phyloP scores from a whole-genome alignment of 2,113 vertebrate species.

The Salvelinus sp. region DNA sequence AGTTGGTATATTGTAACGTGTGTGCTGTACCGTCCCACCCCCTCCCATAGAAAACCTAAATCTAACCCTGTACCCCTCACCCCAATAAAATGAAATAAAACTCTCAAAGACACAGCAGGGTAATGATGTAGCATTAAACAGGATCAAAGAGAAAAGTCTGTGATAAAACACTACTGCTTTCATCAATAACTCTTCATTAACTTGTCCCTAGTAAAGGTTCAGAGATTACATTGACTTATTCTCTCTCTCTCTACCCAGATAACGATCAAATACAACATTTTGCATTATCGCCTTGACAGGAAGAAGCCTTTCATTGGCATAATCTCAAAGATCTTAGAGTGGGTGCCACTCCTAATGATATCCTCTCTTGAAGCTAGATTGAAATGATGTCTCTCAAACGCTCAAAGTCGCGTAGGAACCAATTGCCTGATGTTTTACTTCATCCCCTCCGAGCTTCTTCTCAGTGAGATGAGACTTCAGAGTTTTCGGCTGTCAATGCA shows the following conservation, averaged over 20 bases:
- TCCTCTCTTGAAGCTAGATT: neutral
- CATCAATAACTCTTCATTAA: no score
- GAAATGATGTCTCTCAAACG: neutral
- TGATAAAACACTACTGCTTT: no score
- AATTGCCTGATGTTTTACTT: conserved; percentile 20
- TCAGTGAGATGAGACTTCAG: neutral
- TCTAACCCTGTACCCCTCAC: no score
- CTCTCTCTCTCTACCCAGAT: no score
- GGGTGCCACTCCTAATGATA: neutral
- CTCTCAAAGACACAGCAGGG: neutral
- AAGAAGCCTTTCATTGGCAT: neutral
- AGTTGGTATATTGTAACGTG: no score
- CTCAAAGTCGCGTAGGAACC: conserved; percentile 22
- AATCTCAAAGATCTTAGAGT: neutral
- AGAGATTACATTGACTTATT: no score
- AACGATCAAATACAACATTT: neutral
- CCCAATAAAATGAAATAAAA: no score
- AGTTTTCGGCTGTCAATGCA: neutral
- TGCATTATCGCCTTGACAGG: neutral
- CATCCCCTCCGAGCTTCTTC: neutral
- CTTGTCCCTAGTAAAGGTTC: no score
- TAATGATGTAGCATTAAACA: neutral
- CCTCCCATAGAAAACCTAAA: no score
- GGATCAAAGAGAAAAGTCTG: no score
- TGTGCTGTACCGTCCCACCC: no score